Percentiles rank a stretch among this genome's conserved stretches.
These are phyloP conservation scores for Ischnus inquisitorius DNA, from an alignment of 2,888 invertebrate genomes.

Conservation along the genomic window DNA sequence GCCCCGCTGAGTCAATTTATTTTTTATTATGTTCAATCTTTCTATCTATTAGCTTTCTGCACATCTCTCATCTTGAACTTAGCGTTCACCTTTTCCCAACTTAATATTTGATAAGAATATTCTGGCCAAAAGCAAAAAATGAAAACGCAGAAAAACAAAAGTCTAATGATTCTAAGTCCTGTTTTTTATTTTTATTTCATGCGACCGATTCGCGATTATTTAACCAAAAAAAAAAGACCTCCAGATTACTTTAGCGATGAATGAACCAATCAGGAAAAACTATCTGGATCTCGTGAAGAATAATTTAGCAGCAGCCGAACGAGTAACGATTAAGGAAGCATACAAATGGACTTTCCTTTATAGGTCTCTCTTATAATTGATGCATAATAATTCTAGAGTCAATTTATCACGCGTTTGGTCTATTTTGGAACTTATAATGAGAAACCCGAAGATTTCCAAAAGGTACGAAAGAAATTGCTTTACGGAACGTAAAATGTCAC, in stretches of 20 bases:
- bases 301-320: constrained; percentile 72
- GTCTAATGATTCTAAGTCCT: not conserved
- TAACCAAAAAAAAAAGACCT: not conserved
- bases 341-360: not conserved
- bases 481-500: not conserved
- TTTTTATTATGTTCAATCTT: not conserved
- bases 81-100: too few species aligned
- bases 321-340: constrained; percentile 68
- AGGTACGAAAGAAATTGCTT: constrained; percentile 63
- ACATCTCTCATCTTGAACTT: too few species aligned
- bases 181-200: not conserved
- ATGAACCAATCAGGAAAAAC: constrained; percentile 72
- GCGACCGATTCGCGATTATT: not conserved
- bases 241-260: constrained; percentile 31
- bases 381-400: constrained; percentile 69
- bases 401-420: constrained; percentile 74
- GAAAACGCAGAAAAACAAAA: not conserved
- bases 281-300: constrained; percentile 74
- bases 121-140: too few species aligned
- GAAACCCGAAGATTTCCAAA: constrained; percentile 65
- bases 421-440: constrained; percentile 77
- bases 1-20: not conserved
- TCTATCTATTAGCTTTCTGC: too few species aligned
- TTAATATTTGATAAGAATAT: too few species aligned
- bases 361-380: not conserved